Evolutionary conservation across 1,140 invertebrate species (phyloP).

Genomic region (Zelostemma sp.): DNA sequence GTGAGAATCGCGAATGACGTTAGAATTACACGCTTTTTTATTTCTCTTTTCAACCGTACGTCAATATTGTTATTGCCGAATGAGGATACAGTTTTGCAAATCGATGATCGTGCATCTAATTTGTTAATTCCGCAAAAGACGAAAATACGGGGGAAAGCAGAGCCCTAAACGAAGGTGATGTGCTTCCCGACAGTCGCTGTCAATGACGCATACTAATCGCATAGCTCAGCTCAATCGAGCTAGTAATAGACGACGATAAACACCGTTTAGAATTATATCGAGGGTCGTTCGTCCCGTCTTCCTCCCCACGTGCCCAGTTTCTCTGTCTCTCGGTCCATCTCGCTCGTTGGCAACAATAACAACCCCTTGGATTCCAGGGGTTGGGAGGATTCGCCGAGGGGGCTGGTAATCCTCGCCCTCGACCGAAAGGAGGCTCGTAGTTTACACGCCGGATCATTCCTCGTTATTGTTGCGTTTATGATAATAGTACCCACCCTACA

Average conservation of each 20-base stretch:
- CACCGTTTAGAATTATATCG: slow-evolving; percentile 61
- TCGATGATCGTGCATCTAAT: no score
- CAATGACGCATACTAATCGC: slow-evolving; percentile 65
- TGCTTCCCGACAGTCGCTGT: no score
- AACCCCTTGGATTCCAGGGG: slow-evolving; percentile 56
- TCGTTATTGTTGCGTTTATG: slow-evolving; percentile 71
- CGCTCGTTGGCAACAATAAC: slow-evolving; percentile 63
- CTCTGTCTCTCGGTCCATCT: slow-evolving; percentile 25
- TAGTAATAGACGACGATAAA: slow-evolving; percentile 66
- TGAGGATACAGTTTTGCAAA: no score
- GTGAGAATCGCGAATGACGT: slow-evolving; percentile 38
- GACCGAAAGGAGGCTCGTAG: slow-evolving; percentile 48
- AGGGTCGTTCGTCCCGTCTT: slow-evolving; percentile 42
- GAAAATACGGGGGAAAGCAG: no score
- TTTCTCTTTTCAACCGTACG: not conserved
- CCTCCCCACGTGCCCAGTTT: slow-evolving; percentile 3
- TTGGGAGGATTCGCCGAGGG: slow-evolving; percentile 43
- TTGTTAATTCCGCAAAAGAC: no score
- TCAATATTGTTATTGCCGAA: not conserved
- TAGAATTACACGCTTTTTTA: slow-evolving; percentile 4
- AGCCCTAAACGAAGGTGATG: no score
- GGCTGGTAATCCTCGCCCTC: slow-evolving; percentile 62
- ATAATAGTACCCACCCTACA: slow-evolving; percentile 59
- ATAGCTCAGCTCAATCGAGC: slow-evolving; percentile 63
- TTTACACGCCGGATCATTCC: slow-evolving; percentile 70